phyloP scores from a whole-genome alignment of 2,888 invertebrate species.

The Epsilonema sp. region DNA sequence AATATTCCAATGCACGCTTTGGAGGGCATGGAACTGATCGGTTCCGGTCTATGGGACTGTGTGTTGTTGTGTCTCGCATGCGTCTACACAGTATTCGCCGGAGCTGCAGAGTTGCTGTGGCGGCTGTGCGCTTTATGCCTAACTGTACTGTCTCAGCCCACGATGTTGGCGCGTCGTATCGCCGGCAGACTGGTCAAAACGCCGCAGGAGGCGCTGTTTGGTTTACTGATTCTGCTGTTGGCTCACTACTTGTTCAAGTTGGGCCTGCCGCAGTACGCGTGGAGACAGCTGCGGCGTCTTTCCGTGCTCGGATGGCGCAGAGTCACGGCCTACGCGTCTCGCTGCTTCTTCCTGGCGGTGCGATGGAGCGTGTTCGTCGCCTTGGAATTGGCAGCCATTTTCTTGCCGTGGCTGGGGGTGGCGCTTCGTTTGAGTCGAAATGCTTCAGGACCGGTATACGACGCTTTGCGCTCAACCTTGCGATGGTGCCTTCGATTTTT shows the following conservation, averaged over 20 bases:
- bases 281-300: too few relatives aligned
- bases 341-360: background rate
- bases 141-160: too few relatives aligned
- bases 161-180: too few relatives aligned
- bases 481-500: too few relatives aligned
- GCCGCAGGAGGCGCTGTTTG: background rate
- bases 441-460: background rate
- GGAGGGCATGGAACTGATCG: background rate
- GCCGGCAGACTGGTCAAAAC: too few relatives aligned
- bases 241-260: background rate
- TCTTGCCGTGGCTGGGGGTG: background rate
- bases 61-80: background rate
- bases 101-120: too few relatives aligned
- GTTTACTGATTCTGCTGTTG: background rate
- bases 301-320: too few relatives aligned
- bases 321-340: background rate
- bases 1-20: background rate
- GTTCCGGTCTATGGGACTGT: background rate
- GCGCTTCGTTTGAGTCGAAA: background rate
- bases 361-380: background rate
- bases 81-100: background rate
- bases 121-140: too few relatives aligned
- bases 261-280: too few relatives aligned
- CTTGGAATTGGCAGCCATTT: too few relatives aligned
- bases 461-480: too few relatives aligned